Percentiles rank a stretch among this genome's conserved stretches.
Evolutionary conservation across 35 echinoderm and acorn worm species (phyloP).

Genomic region (Stichopus chloronotus): DNA sequence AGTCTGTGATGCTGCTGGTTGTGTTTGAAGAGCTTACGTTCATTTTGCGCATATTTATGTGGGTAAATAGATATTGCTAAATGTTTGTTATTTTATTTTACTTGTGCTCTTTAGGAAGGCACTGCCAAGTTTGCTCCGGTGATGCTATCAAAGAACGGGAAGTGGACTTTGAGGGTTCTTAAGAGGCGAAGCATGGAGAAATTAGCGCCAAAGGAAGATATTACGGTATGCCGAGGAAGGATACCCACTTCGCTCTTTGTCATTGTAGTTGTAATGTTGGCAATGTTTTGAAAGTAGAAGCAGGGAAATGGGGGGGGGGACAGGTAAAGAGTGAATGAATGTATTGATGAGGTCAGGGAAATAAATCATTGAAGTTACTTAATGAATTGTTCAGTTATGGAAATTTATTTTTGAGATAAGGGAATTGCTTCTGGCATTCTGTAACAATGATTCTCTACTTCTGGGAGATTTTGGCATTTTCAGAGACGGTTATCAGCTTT

Average conservation of each 20-base stretch:
- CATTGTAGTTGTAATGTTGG: not conserved
- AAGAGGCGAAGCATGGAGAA: constrained; percentile 76
- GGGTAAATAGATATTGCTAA: too few species aligned
- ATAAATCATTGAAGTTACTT: too few species aligned
- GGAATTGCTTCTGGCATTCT: too few species aligned
- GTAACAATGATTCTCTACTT: too few species aligned
- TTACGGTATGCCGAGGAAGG: not conserved
- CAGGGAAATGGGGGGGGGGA: not conserved
- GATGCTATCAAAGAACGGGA: constrained; percentile 71
- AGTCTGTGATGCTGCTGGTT: not conserved
- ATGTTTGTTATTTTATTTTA: not conserved
- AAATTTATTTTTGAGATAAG: too few species aligned
- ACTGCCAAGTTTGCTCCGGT: constrained; percentile 96
- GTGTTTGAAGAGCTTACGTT: not conserved
- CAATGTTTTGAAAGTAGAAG: not conserved
- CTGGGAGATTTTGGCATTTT: too few species aligned
- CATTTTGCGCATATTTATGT: too few species aligned
- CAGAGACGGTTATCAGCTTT: too few species aligned
- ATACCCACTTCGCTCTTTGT: not conserved
- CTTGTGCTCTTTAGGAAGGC: constrained; percentile 74
- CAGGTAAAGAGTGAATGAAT: not conserved
- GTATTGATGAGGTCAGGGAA: not conserved
- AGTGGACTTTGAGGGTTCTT: constrained; percentile 51
- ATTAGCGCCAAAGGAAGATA: constrained; percentile 18
- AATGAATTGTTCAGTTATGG: too few species aligned